Conservation (phyloP, 2,113 vertebrate species). For the Gambusia affinis region DNA sequence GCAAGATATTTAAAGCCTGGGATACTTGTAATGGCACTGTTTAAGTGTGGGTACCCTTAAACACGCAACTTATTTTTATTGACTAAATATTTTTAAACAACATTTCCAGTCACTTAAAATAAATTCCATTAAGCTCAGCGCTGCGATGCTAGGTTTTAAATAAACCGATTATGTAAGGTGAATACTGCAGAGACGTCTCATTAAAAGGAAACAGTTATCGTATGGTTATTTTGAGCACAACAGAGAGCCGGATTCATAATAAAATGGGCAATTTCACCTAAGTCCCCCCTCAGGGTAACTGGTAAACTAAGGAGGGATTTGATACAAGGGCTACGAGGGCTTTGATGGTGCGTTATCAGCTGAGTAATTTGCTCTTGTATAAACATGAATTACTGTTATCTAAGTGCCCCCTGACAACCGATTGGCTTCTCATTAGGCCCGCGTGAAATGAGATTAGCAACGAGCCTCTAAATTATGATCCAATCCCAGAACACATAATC, state of each 20-base stretch:
- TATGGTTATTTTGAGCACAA: conserved; percentile 67
- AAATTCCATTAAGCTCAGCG: not conserved
- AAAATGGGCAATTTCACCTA: conserved; percentile 77
- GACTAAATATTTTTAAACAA: not conserved
- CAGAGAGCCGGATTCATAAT: conserved; percentile 71
- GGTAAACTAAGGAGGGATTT: conserved; percentile 73
- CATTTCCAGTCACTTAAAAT: not conserved
- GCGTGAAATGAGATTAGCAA: conserved; percentile 79
- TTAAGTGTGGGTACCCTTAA: not conserved
- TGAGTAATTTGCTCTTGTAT: conserved; percentile 77
- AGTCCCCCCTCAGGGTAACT: conserved; percentile 69
- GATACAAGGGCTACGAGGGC: conserved; percentile 64
- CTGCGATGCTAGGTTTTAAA: not conserved
- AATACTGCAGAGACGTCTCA: conserved; percentile 36
- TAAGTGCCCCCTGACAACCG: conserved; percentile 74
- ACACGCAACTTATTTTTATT: not conserved
- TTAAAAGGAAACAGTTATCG: conserved; percentile 60
- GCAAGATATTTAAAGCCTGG: not conserved
- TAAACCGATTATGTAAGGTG: conserved; percentile 26
- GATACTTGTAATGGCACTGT: not conserved
- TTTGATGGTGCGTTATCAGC: conserved; percentile 69
- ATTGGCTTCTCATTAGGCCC: conserved; percentile 78
- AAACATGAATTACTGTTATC: conserved; percentile 79
- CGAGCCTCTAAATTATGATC: conserved; percentile 75
- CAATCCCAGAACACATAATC: conserved; percentile 75